These are phyloP conservation scores for Agapornis canus DNA, from an alignment of 2,797 vertebrate species.

Conservation along the genomic window DNA sequence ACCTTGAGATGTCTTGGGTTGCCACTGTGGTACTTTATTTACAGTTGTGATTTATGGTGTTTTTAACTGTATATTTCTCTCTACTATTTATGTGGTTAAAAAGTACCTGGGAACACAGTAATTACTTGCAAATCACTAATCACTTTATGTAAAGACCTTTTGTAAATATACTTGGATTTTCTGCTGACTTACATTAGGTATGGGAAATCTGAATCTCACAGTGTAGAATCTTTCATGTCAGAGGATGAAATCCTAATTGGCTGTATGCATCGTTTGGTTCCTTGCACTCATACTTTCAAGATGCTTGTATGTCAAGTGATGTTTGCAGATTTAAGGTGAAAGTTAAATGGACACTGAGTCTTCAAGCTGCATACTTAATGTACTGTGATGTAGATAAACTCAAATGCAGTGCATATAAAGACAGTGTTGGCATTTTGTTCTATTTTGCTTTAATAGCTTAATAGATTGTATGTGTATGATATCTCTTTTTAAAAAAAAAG, in stretches of 20 bases:
- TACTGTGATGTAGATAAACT: constrained; percentile 70
- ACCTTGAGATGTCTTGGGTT: constrained; percentile 39
- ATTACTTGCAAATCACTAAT: constrained; percentile 49
- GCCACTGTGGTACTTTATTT: constrained; percentile 38
- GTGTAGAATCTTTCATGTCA: constrained; percentile 9
- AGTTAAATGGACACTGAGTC: constrained; percentile 48
- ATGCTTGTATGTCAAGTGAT: constrained; percentile 49
- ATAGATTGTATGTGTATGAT: constrained; percentile 63
- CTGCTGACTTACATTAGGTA: constrained; percentile 50
- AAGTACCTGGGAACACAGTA: constrained; percentile 43
- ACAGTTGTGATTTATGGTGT: constrained; percentile 50
- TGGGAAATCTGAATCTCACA: constrained; percentile 37
- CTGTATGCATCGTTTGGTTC: constrained; percentile 56
- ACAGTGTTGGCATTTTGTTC: constrained; percentile 54
- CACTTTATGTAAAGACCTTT: constrained; percentile 69
- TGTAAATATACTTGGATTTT: constrained; percentile 73
- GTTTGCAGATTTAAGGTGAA: constrained; percentile 15
- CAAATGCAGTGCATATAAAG: constrained; percentile 61
- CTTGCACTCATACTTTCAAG: constrained; percentile 49
- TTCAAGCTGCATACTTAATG: constrained; percentile 57
- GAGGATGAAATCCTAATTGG: constrained; percentile 23
- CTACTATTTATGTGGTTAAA: constrained; percentile 41
- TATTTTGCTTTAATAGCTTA: constrained; percentile 67
- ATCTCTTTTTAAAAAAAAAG: constrained; percentile 6
- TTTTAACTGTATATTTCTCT: constrained; percentile 62